A percentile compares a stretch with the other conserved stretches of the same genome.
These are phyloP conservation scores for Rhadina sibilatrix DNA, from an alignment of 2,113 vertebrate species.

Conservation along the genomic window DNA sequence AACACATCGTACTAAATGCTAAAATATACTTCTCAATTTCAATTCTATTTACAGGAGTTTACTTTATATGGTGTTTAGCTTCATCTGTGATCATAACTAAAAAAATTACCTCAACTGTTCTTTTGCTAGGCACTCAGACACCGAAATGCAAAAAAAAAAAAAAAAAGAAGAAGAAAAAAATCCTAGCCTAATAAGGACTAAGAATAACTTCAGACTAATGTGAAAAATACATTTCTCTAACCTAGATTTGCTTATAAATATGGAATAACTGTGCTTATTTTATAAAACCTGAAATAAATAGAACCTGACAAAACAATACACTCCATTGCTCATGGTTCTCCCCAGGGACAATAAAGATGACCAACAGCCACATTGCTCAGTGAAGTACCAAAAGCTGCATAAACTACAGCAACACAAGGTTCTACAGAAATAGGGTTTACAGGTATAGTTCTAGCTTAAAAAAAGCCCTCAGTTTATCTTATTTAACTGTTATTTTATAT, in stretches of 20 bases:
- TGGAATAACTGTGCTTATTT: neutral
- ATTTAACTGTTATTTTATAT: neutral
- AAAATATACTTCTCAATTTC: neutral
- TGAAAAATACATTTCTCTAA: neutral
- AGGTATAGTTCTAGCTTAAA: neutral
- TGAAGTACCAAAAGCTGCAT: neutral
- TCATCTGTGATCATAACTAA: neutral
- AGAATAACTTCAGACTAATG: neutral
- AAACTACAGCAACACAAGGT: neutral
- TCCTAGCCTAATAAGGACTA: neutral
- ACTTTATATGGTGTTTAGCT: neutral
- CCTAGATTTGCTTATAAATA: neutral
- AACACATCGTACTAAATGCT: neutral
- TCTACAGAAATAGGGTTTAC: neutral
- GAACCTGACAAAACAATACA: slow-evolving; percentile 13
- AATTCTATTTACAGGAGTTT: neutral
- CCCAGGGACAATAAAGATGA: neutral
- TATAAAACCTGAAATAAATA: slow-evolving; percentile 14
- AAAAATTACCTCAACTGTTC: neutral
- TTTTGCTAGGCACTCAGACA: neutral
- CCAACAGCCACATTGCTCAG: neutral
- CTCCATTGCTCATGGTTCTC: neutral
- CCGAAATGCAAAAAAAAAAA: neutral
- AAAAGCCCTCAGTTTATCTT: neutral
- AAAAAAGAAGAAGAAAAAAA: neutral